Percentiles rank a stretch among this genome's conserved stretches.
These are phyloP conservation scores for Molanna angustata DNA, from an alignment of 2,888 invertebrate species.

Conservation along the genomic window DNA sequence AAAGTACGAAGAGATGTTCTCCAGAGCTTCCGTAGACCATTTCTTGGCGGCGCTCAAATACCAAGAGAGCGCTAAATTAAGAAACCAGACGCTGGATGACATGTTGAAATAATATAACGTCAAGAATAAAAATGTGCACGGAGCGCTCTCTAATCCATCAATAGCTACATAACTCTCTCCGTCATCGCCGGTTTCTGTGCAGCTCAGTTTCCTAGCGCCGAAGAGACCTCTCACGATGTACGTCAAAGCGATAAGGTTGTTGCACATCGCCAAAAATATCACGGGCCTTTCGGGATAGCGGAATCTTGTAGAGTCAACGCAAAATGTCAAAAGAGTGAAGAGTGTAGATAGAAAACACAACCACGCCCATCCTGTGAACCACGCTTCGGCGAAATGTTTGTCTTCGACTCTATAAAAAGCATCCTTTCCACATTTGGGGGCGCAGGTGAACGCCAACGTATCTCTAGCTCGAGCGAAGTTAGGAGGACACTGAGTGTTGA, in stretches of 20 bases:
- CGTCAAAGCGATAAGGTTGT: constrained; percentile 74
- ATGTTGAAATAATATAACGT: constrained; percentile 75
- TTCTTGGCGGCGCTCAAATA: constrained; percentile 87
- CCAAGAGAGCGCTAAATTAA: constrained; percentile 85
- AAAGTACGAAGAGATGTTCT: constrained; percentile 79
- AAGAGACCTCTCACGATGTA: constrained; percentile 67
- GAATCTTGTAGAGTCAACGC: constrained; percentile 85
- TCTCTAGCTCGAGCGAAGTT: constrained; percentile 50
- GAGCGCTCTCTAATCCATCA: constrained; percentile 51
- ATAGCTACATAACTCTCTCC: constrained; percentile 43
- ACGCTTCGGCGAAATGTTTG: constrained; percentile 67
- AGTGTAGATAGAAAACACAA: constrained; percentile 77
- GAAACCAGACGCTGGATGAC: constrained; percentile 84
- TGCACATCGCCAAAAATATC: constrained; percentile 85
- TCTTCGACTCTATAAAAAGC: constrained; percentile 66
- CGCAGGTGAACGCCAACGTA: constrained; percentile 54
- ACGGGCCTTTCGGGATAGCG: constrained; percentile 92
- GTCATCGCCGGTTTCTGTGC: constrained; percentile 45
- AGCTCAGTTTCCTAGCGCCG: constrained; percentile 39
- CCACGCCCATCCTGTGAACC: constrained; percentile 76
- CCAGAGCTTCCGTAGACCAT: constrained; percentile 91
- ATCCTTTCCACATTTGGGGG: constrained; percentile 63
- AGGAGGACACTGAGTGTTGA: constrained; percentile 56
- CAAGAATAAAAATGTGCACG: constrained; percentile 73
- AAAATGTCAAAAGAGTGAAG: constrained; percentile 82